Evolutionary conservation across 1,140 invertebrate genomes (phyloP).

Genomic region (Caenorhabditis elegans): DNA sequence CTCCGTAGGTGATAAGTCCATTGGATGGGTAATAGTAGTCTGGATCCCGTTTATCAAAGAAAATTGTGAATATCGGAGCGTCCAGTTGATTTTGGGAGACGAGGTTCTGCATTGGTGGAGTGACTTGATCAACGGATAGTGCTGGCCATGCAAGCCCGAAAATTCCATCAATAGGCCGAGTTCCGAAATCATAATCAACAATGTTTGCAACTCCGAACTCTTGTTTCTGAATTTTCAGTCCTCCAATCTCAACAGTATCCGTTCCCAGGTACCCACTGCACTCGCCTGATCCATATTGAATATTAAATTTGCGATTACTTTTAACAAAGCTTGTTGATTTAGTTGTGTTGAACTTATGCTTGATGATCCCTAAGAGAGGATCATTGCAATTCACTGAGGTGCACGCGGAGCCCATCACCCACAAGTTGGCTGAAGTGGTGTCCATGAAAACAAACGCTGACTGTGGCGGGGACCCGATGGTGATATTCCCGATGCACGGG

Average conservation of each 20-base stretch:
- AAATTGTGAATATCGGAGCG: slow-evolving; percentile 47
- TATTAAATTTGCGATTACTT: slow-evolving; percentile 17
- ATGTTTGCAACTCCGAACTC: slow-evolving; percentile 40
- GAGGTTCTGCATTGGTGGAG: too few relatives aligned
- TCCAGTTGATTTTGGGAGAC: slow-evolving; percentile 46
- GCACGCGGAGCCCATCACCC: too few relatives aligned
- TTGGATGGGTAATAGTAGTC: too few relatives aligned
- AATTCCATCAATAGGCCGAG: slow-evolving; percentile 47
- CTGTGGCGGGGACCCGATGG: too few relatives aligned
- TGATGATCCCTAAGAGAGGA: too few relatives aligned
- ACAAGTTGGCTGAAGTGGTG: too few relatives aligned
- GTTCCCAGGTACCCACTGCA: slow-evolving; percentile 36
- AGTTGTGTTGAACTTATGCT: slow-evolving; percentile 43
- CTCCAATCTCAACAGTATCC: slow-evolving; percentile 40
- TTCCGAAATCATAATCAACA: slow-evolving; percentile 44
- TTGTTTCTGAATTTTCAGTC: slow-evolving; percentile 34
- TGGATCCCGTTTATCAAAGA: slow-evolving; percentile 49
- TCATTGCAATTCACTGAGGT: too few relatives aligned
- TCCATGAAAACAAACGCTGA: too few relatives aligned
- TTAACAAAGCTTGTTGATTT: slow-evolving; percentile 44
- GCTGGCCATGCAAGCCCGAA: slow-evolving; percentile 50
- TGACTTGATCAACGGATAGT: slow-evolving; percentile 44
- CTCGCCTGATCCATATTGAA: slow-evolving; percentile 42
- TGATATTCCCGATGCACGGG: too few relatives aligned
- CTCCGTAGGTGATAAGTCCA: slow-evolving; percentile 51